Percentiles rank a stretch among this genome's conserved stretches.
Evolutionary conservation across 2,113 vertebrate genomes (phyloP).

Genomic region (Mus pahari): DNA sequence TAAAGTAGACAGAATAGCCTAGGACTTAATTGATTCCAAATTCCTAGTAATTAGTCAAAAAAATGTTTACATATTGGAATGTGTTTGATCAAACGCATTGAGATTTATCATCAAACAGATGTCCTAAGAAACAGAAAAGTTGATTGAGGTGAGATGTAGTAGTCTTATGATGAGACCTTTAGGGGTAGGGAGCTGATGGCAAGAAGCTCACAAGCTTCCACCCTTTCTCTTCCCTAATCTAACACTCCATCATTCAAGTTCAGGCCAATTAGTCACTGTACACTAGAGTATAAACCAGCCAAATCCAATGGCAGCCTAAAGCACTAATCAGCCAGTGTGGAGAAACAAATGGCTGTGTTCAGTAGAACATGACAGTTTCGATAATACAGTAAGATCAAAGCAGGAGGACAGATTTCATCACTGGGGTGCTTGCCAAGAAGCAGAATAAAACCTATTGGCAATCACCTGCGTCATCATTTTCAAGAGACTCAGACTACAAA

Average conservation of each 20-base stretch:
- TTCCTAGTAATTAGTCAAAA: background rate
- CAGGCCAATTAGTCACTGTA: background rate
- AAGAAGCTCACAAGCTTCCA: background rate
- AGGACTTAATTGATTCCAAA: background rate
- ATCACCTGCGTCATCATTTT: background rate
- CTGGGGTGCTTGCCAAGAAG: background rate
- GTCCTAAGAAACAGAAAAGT: background rate
- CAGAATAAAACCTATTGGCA: background rate
- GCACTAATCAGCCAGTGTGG: background rate
- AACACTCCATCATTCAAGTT: background rate
- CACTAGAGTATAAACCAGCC: background rate
- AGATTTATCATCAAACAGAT: background rate
- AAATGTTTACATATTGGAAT: background rate
- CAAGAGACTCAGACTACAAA: background rate
- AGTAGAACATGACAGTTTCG: constrained; percentile 18
- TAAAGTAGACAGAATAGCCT: background rate
- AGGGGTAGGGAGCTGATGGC: background rate
- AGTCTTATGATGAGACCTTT: background rate
- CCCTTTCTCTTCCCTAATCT: background rate
- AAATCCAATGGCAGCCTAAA: background rate
- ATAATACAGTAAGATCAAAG: constrained; percentile 13
- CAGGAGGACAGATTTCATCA: constrained; percentile 14
- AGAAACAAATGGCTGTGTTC: constrained; percentile 23
- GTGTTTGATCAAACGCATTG: background rate
- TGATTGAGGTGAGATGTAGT: background rate